phyloP scores from a whole-genome alignment of 2,888 invertebrate species.

The Lasioglossum figueresi region DNA sequence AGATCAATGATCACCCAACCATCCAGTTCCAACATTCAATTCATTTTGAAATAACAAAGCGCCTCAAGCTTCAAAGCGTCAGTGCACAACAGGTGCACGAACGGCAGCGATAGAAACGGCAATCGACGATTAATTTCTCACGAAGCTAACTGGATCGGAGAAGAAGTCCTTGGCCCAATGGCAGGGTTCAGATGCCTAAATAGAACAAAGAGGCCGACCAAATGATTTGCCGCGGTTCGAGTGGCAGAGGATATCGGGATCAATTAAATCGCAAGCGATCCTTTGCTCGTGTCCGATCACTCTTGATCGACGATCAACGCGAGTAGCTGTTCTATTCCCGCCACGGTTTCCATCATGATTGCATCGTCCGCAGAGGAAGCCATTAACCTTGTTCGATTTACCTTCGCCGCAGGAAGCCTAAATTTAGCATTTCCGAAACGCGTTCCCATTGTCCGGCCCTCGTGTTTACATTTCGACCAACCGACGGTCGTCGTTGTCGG shows the following conservation, averaged over 20 bases:
- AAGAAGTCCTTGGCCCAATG: conserved; percentile 31
- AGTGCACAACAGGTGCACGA: background rate
- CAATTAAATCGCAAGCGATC: conserved; percentile 11
- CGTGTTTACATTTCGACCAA: conserved; percentile 6
- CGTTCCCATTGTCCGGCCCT: conserved; percentile 31
- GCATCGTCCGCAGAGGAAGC: conserved; percentile 48
- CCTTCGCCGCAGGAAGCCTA: conserved; percentile 43
- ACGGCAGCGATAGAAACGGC: background rate
- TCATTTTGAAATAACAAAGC: background rate
- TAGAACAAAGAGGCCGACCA: conserved; percentile 21
- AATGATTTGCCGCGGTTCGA: background rate
- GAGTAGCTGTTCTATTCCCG: conserved; percentile 13
- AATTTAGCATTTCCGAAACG: conserved; percentile 63
- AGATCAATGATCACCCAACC: too few relatives aligned
- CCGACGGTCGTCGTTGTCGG: background rate
- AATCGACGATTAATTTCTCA: background rate
- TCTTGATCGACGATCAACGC: background rate
- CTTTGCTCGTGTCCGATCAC: background rate
- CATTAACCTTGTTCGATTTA: conserved; percentile 67
- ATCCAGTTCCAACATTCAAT: too few relatives aligned
- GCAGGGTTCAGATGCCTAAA: conserved; percentile 20
- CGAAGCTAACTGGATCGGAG: conserved; percentile 12
- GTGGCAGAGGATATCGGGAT: background rate
- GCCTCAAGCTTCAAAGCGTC: background rate
- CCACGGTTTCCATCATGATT: conserved; percentile 53